phyloP scores from a whole-genome alignment of 2,888 invertebrate genomes.

The Acronicta psi region DNA sequence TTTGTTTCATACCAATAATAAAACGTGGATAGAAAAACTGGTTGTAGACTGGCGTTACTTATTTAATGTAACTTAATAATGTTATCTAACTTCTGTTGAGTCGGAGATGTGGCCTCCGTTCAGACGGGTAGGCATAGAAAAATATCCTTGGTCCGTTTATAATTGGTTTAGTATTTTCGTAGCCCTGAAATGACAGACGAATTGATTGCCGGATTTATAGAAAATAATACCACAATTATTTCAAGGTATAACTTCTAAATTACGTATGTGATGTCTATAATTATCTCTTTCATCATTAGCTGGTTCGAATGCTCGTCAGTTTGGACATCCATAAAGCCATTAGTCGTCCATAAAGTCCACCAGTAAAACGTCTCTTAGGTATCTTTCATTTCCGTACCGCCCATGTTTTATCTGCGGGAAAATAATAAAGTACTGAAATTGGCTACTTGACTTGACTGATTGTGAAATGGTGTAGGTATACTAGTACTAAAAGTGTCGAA shows the following conservation, averaged over 20 bases:
- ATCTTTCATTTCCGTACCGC: conserved; percentile 53
- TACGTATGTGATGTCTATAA: neutral
- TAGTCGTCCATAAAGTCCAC: conserved; percentile 31
- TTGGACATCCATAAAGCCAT: conserved; percentile 31
- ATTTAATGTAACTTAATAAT: too few relatives aligned
- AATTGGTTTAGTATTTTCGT: too few relatives aligned
- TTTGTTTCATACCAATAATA: neutral
- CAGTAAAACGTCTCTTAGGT: conserved; percentile 36
- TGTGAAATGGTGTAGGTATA: conserved; percentile 27
- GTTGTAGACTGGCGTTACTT: neutral
- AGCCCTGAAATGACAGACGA: too few relatives aligned
- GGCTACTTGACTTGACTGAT: conserved; percentile 8
- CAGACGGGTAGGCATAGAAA: too few relatives aligned
- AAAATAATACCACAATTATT: neutral
- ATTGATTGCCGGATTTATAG: too few relatives aligned
- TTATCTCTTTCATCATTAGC: conserved; percentile 24
- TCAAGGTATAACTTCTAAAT: neutral
- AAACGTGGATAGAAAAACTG: neutral
- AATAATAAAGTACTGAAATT: conserved; percentile 33
- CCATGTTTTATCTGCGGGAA: conserved; percentile 43
- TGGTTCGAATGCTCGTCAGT: conserved; percentile 21
- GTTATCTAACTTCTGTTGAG: too few relatives aligned
- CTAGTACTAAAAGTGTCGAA: conserved; percentile 1
- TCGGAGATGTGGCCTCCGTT: too few relatives aligned
- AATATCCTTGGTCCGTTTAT: too few relatives aligned